Evolutionary conservation across 2,888 invertebrate species (phyloP), one percentile per base, ranked within the genome.

Genomic region (Rotaria macrura): DNA sequence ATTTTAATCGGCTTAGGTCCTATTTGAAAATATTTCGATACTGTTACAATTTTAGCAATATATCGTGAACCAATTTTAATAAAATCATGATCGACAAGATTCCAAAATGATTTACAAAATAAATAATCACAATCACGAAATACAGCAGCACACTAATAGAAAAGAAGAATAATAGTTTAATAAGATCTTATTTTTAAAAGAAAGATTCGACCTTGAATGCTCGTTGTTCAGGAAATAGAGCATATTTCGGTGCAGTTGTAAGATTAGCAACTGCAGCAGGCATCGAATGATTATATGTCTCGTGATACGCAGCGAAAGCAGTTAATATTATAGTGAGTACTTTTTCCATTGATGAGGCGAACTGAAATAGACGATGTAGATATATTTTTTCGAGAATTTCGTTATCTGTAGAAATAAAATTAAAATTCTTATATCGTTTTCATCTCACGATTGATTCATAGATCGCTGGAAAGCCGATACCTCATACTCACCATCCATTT

Each of bases 81-180:
- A 84, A 40, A 84, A 43, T 89, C 89, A 38, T 91, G 91, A 89
- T 94, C 94, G 87, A 93, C 92, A 17, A 94, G 91, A 85, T 92
- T 92, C 94, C 94, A 94, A 89, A 94, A 94, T 29, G 93, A 92
- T 91, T 98, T 96, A 91, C 97, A 96, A 91, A 99, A 98, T 88
- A 95, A 94, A 1, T 97, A 94, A 89, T 95, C 95, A 4, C 96
- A 95, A 89, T 95, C 94, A 89, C 95, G 94, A 17, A 95, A 95
- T 88, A 97, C 94, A 90, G 96, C 94, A 0, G 97, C 96, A 87
- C 98, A 95, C 88, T 91, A 88, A n/a, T 88, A 88, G n/a, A 55
- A 79, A 86, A 57, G 84, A 72, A n/a, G 47, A 10, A 52, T 9
- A 47, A 9, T 4, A 47, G 14, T 47, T 9, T 14, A 47, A 47